A percentile compares a stretch with the other conserved stretches of the same genome.
phyloP scores from a whole-genome alignment of 2,797 vertebrate genomes.

The Pachyuromys duprasi region DNA sequence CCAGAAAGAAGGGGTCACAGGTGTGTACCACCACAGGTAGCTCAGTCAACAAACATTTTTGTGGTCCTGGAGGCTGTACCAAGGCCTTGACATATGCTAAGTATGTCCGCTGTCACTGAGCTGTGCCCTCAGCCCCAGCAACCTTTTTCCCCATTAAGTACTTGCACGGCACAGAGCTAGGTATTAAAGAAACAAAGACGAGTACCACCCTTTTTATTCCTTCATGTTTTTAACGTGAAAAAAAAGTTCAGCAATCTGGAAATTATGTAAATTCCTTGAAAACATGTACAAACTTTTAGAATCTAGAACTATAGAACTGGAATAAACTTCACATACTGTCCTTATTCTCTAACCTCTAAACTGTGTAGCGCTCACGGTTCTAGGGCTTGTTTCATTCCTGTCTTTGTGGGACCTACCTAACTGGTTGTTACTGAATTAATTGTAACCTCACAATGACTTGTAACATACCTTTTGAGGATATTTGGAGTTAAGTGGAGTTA shows the following conservation, averaged over 20 bases:
- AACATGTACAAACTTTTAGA: not conserved
- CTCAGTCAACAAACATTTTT: not conserved
- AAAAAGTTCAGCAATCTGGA: not conserved
- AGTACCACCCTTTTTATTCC: not conserved
- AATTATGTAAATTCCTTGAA: not conserved
- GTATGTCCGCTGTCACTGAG: not conserved
- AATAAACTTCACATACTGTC: not conserved
- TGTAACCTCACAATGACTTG: not conserved
- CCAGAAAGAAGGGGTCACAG: not conserved
- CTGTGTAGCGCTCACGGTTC: slow-evolving; percentile 5
- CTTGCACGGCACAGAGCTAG: not conserved
- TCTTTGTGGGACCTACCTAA: slow-evolving; percentile 26
- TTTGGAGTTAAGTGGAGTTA: slow-evolving; percentile 32
- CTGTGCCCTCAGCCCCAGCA: not conserved
- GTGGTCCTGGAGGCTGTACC: not conserved
- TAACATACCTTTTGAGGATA: slow-evolving; percentile 24
- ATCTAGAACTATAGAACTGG: not conserved
- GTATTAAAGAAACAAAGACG: not conserved
- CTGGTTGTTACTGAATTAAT: slow-evolving; percentile 45
- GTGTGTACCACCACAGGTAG: not conserved
- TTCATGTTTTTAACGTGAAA: not conserved
- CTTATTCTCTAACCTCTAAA: slow-evolving; percentile 22
- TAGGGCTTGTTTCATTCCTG: slow-evolving; percentile 6
- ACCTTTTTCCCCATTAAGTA: not conserved
- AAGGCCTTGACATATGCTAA: not conserved